Evolutionary conservation across 1,140 invertebrate species (phyloP).

Genomic region (Trachymyrmex septentrionalis): DNA sequence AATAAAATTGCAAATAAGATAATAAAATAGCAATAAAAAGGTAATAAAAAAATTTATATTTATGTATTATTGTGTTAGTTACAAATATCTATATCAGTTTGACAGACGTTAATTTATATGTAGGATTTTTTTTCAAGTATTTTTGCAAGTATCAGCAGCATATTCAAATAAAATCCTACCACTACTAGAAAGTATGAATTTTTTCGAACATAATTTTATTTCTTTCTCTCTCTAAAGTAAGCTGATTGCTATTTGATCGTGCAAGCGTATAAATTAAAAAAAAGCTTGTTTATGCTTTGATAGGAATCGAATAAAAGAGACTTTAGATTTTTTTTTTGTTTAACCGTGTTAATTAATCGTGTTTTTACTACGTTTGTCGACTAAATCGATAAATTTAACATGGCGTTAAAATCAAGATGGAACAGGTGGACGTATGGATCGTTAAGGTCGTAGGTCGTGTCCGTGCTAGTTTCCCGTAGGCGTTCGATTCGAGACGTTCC

Average conservation of each 20-base stretch:
- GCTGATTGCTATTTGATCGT: neutral
- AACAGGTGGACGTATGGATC: conserved; percentile 68
- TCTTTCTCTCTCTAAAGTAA: neutral
- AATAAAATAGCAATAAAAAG: too few relatives aligned
- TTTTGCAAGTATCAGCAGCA: too few relatives aligned
- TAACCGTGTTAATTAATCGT: conserved; percentile 9
- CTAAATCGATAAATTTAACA: conserved; percentile 47
- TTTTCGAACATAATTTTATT: too few relatives aligned
- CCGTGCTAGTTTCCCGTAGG: conserved; percentile 65
- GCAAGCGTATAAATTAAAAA: neutral
- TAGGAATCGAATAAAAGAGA: conserved; percentile 15
- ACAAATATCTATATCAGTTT: too few relatives aligned
- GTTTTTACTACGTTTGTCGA: neutral
- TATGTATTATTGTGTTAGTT: too few relatives aligned
- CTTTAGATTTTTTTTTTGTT: conserved; percentile 4
- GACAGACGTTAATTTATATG: too few relatives aligned
- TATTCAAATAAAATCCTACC: too few relatives aligned
- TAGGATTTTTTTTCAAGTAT: too few relatives aligned
- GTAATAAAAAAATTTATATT: too few relatives aligned
- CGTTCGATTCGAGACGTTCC: conserved; percentile 72
- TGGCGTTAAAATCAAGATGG: conserved; percentile 31
- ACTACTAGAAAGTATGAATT: too few relatives aligned
- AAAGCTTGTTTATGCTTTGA: neutral
- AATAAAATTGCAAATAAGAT: too few relatives aligned
- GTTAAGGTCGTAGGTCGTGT: conserved; percentile 62